Evolutionary conservation across 1,140 invertebrate genomes (phyloP), one percentile per base, ranked within the genome.

Genomic region (Procambarus virginalis): DNA sequence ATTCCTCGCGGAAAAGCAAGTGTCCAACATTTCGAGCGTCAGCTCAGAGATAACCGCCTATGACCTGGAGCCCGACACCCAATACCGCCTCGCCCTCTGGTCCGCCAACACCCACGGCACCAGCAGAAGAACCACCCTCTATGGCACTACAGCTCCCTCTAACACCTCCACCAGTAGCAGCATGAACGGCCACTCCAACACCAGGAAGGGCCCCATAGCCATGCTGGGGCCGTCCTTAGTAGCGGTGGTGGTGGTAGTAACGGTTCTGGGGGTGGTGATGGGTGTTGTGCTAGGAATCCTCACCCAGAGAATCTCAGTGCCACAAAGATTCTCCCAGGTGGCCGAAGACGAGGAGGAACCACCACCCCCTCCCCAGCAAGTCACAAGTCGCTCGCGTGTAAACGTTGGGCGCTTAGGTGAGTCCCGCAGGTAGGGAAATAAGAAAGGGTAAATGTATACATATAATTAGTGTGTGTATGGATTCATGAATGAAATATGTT

Each of bases 61-160:
- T 58, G 76, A 84, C 73, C 55, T 89, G 20, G 51, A 77, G 22
- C 87, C 87, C 6, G 55, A 58, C 14, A 89, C 87, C 9, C 58
- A 20, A 0, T 89, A 89, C 76, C 51, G 58, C 58, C 80, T 89
- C 81, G 79, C 73, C 34, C 70, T 89, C 34, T 89, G 87, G 87
- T 89, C 87, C 8, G 87, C 87, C 51, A 89, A 89, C 82, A 89
- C 87, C 34, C 68, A 89, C 58, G 87, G 87, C 73, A 68, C 73
- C 64, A 89, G 87, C 87, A 84, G 46, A 14, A 64, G 87, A 9
- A 48, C 64, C 75, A 70, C 68, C 22, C 14, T 84, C 45, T 51
- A 78, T 22, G 81, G 70, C 75, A 64, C 87, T 70, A 84, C 87
- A 46, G 49, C 87, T 2, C 58, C 82, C 34, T 17, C 87, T 55